Conservation (phyloP, 1,140 invertebrate species). For the Psilanteris sp. region DNA sequence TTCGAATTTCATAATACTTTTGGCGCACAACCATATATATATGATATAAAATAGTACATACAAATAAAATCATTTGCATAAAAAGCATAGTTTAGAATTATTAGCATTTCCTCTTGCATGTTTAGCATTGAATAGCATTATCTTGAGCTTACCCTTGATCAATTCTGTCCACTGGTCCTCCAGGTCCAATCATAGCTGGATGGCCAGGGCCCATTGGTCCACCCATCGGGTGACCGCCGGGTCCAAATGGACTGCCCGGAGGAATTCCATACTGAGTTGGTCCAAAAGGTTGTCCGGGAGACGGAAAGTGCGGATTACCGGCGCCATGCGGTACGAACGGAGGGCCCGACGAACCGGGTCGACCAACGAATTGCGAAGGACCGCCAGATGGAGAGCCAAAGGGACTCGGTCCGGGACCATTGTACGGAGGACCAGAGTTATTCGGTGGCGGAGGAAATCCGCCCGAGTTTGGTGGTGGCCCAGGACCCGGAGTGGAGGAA, state of each 20-base stretch:
- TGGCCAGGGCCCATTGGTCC: slow-evolving; percentile 83
- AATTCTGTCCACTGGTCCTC: slow-evolving; percentile 85
- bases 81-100: no score
- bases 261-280: slow-evolving; percentile 85
- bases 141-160: slow-evolving; percentile 87
- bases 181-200: slow-evolving; percentile 84
- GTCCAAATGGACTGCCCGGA: slow-evolving; percentile 85
- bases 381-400: slow-evolving; percentile 85
- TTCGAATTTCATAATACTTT: no score
- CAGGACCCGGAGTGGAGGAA: slow-evolving; percentile 86
- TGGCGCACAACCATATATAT: no score
- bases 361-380: slow-evolving; percentile 82
- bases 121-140: no score
- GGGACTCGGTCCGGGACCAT: slow-evolving; percentile 82
- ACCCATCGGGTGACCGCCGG: slow-evolving; percentile 82
- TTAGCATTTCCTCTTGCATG: no score
- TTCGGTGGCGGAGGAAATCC: slow-evolving; percentile 84
- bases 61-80: no score
- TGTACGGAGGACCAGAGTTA: slow-evolving; percentile 83
- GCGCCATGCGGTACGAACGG: slow-evolving; percentile 83
- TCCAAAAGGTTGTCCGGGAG: slow-evolving; percentile 83
- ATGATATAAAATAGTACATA: no score
- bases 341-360: slow-evolving; percentile 85
- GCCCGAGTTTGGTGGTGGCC: slow-evolving; percentile 82
- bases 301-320: slow-evolving; percentile 84